Conservation (phyloP, 64 coral and sea anemone species). For the Exaiptasia diaphana region DNA sequence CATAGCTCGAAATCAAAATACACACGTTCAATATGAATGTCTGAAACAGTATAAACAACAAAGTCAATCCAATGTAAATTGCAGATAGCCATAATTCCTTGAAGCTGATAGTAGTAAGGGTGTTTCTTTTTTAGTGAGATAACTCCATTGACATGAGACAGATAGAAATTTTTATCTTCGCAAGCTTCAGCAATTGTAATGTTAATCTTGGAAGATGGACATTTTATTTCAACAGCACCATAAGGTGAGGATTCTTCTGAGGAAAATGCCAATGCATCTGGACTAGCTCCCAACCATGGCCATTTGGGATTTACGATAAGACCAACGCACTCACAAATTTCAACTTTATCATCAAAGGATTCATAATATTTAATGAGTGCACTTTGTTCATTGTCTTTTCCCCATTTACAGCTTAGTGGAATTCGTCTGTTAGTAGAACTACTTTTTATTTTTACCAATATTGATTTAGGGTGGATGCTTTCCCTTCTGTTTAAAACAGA, state of each 20-base stretch:
- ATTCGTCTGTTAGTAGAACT: background rate
- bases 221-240: slow-evolving; percentile 29
- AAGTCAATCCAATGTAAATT: slow-evolving; percentile 38
- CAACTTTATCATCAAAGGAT: background rate
- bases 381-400: slow-evolving; percentile 31
- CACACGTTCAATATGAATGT: slow-evolving; percentile 30
- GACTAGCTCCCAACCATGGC: slow-evolving; percentile 43
- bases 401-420: slow-evolving; percentile 39
- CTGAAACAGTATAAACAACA: slow-evolving; percentile 43
- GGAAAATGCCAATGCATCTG: slow-evolving; percentile 20
- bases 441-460: slow-evolving; percentile 6
- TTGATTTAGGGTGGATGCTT: background rate
- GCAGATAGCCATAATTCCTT: slow-evolving; percentile 54
- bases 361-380: slow-evolving; percentile 33
- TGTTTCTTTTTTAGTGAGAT: slow-evolving; percentile 27
- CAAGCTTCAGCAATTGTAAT: background rate
- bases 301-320: slow-evolving; percentile 10
- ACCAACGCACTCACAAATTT: background rate
- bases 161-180: slow-evolving; percentile 28
- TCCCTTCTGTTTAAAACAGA: slow-evolving; percentile 42
- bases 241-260: slow-evolving; percentile 13
- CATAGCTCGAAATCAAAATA: slow-evolving; percentile 21
- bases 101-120: slow-evolving; percentile 36
- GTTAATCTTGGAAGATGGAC: slow-evolving; percentile 27
- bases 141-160: slow-evolving; percentile 18